Base-by-base conservation (phyloP, 1,140 invertebrate genomes). In the Pristionchus pacificus region DNA sequence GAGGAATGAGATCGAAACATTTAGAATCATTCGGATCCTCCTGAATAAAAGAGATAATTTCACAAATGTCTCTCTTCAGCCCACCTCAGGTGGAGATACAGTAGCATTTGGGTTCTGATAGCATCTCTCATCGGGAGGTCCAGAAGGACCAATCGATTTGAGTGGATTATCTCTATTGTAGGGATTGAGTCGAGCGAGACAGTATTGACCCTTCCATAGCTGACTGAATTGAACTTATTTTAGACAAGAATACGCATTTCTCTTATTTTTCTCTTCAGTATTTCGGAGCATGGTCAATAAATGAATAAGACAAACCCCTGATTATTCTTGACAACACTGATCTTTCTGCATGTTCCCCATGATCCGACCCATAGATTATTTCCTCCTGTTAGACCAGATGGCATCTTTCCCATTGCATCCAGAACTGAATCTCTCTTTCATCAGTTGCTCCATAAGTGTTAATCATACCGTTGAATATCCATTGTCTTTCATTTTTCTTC, bases 351-450 rank as follows among this genome's bases (percentile, higher is more conserved):
- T 15, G 81, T 83, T 15, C 68, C 60, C 81, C 81, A 83, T 29
- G 82, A 84, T 33, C 81, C 81, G 15, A 81, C 76, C 81, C 81
- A 83, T 55, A 82, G 62, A 69, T 82, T 82, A 66, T 82, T 81
- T 14, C 70, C 77, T 49, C 82, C 76, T 25, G 77, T 65, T 28
- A 83, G 68, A 27, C 80, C 81, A 19, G 81, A 71, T 19, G 81
- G 81, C 13, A 83, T 71, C 71, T 83, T 83, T 25, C 81, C 81
- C 64, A 83, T 80, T 27, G 81, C 74, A 74, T 83, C 81, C 27
- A 83, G 70, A 27, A 83, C 79, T 80, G 64, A 65, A 80, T 77
- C 25, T 2, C 25, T 14, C 55, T 25, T 66, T 66, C n/a, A n/a
- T 49, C 38, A 6, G 6, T 49, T 49, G 15, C 25, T 2, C 15